Evolutionary conservation across 2,797 vertebrate genomes (phyloP), one percentile per base, ranked within the genome.

Genomic region (Myoxocephalus aenaeus): DNA sequence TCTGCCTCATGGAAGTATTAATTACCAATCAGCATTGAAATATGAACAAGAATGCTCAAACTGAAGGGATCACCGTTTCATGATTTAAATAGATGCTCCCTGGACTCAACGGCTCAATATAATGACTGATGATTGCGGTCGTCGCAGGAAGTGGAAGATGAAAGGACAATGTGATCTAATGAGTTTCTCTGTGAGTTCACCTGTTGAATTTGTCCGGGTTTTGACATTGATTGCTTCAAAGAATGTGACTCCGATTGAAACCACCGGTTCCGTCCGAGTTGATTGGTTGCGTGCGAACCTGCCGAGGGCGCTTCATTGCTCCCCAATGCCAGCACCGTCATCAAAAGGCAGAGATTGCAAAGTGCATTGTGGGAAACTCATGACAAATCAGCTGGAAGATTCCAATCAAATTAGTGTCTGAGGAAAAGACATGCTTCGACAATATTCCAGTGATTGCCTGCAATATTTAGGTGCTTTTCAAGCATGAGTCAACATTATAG

Each of bases 111-210:
- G 25, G 62, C 40, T 57, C 61, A 2, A 25, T 36, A 29, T 63
- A 67, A 75, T 65, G 65, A 63, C 50, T 65, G 56, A 85, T 83
- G 82, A 84, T 76, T 87, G 73, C 38, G 48, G 81, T 38, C 73
- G 80, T 62, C 72, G 54, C 48, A 5, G 51, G 40, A 27, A 65
- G 44, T 6, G 29, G 42, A 74, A 79, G 85, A 87, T 88, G 54
- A 89, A 91, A 90, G 84, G 78, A 82, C 70, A 76, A 71, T 69
- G 76, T 77, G 71, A 80, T 75, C 56, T 70, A 64, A 87, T 77
- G n/a, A 80, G 68, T 76, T 86, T 73, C 65, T 77, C 36, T 56
- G 40, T 9, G 32, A 74, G 70, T 54, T 81, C 70, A 87, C 70
- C 50, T 82, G 82, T 72, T 79, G 70, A 67, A 46, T 79, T 70